Percentiles rank a stretch among this genome's conserved stretches.
These are phyloP conservation scores for Callimico goeldii DNA, from an alignment of 2,797 vertebrate genomes.

Conservation along the genomic window DNA sequence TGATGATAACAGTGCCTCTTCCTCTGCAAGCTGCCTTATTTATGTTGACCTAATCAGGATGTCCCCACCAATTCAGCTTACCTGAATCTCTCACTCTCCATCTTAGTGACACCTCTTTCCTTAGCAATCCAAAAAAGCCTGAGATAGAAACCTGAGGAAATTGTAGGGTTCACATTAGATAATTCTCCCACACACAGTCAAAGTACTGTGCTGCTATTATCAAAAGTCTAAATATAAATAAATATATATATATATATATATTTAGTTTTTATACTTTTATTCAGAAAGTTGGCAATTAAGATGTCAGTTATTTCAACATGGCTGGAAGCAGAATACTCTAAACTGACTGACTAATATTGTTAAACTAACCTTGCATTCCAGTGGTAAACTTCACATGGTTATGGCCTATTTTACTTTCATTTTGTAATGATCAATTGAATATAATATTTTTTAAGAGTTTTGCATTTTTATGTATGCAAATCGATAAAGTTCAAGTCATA, in stretches of 20 bases:
- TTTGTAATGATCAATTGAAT: too few species aligned
- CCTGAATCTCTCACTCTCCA: neutral
- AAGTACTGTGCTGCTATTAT: neutral
- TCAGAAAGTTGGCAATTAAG: neutral
- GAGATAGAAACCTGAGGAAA: too few species aligned
- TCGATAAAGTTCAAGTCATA: neutral
- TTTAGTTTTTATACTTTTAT: neutral
- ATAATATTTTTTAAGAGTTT: neutral
- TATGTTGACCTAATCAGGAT: neutral
- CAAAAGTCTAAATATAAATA: too few species aligned
- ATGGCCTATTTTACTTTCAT: neutral
- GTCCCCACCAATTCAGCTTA: neutral
- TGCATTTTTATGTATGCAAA: neutral
- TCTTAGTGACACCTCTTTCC: neutral
- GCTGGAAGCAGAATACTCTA: neutral
- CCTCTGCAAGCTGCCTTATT: neutral
- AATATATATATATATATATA: too few species aligned
- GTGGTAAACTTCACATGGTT: too few species aligned
- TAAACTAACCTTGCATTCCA: too few species aligned
- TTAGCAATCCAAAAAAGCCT: neutral
- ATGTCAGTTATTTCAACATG: neutral
- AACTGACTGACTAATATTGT: too few species aligned
- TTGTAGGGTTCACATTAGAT: neutral
- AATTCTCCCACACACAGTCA: too few species aligned
- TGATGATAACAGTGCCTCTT: neutral